Evolutionary conservation across 53 echinoderm and acorn worm species (phyloP).

Genomic region (Apostichopus leukothele): DNA sequence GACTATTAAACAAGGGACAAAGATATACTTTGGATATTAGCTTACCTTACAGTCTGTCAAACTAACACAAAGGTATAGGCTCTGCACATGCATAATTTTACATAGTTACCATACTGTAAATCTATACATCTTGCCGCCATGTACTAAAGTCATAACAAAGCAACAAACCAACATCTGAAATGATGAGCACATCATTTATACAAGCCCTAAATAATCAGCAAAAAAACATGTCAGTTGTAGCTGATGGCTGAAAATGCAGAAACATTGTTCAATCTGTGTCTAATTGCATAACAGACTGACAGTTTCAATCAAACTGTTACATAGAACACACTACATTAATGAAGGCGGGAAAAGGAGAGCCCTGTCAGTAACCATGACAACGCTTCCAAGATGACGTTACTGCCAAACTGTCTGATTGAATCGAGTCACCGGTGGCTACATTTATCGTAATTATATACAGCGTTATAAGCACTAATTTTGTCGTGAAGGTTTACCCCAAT

Average conservation of each 20-base stretch:
- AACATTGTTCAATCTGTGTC: conserved; percentile 25
- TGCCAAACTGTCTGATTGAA: neutral
- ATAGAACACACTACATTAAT: neutral
- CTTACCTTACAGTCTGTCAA: no score
- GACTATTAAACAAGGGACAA: no score
- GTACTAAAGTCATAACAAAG: no score
- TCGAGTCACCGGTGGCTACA: neutral
- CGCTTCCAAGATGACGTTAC: neutral
- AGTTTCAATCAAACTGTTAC: neutral
- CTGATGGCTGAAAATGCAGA: neutral
- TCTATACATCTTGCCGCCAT: no score
- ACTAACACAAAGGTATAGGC: no score
- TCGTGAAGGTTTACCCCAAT: neutral
- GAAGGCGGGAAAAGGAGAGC: neutral
- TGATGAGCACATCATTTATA: no score
- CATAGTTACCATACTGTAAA: no score
- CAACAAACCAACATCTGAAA: no score
- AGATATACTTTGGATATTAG: no score
- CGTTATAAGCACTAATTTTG: neutral
- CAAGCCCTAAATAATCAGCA: no score
- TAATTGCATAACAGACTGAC: neutral
- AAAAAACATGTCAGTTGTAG: neutral
- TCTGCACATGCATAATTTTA: no score
- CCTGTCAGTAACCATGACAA: neutral
- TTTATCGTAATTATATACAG: neutral